phyloP scores from a whole-genome alignment of 2,113 vertebrate species.

The Cryptotis parvus region DNA sequence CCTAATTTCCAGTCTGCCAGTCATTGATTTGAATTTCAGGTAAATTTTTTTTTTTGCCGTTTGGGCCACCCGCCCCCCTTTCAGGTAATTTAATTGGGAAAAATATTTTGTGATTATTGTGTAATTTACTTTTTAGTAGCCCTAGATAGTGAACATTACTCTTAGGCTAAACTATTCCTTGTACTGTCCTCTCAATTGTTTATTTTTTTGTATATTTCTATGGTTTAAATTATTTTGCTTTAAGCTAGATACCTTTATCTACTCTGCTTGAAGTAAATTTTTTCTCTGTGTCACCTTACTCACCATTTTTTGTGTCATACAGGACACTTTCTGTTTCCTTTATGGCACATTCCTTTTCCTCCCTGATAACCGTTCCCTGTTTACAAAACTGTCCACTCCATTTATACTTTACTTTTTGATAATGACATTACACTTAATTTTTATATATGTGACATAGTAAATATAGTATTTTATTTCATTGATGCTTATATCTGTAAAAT shows the following conservation, averaged over 20 bases:
- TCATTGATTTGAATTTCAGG: slow-evolving; percentile 2
- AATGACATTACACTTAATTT: neutral
- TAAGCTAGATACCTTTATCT: neutral
- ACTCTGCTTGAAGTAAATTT: neutral
- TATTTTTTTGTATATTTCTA: neutral
- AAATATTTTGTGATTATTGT: neutral
- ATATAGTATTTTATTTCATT: too few species aligned
- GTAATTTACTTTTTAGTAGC: neutral
- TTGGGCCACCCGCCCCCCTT: too few species aligned
- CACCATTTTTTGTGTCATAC: neutral
- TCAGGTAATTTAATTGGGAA: slow-evolving; percentile 4
- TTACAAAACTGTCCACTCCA: neutral
- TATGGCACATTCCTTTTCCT: neutral
- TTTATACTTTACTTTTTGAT: neutral
- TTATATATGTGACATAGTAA: neutral
- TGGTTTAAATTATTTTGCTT: neutral
- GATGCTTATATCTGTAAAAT: too few species aligned
- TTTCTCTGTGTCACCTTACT: neutral
- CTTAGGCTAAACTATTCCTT: neutral
- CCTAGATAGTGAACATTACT: neutral
- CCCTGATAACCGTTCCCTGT: neutral
- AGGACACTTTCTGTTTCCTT: neutral
- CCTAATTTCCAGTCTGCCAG: neutral
- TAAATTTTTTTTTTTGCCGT: too few species aligned
- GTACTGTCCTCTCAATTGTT: neutral